Evolutionary conservation across 2,113 vertebrate genomes (phyloP).

Genomic region (Myodes glareolus): DNA sequence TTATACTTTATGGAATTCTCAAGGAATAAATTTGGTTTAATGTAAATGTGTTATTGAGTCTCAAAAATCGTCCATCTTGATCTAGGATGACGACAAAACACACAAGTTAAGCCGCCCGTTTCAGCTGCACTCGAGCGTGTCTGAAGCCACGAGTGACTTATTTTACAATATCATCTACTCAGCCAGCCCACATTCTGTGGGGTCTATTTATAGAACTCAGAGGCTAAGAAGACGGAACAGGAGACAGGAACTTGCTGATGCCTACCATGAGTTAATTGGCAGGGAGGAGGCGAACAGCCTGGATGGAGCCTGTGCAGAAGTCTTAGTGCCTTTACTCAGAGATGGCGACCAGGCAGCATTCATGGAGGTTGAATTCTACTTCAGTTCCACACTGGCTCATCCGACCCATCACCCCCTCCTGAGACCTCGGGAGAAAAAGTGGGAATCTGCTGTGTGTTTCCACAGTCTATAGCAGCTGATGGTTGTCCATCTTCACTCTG

Average conservation of each 20-base stretch:
- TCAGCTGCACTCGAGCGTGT: not conserved
- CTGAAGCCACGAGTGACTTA: constrained; percentile 44
- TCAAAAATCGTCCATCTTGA: constrained; percentile 71
- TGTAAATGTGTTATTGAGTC: constrained; percentile 17
- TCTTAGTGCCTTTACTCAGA: not conserved
- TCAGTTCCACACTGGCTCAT: not conserved
- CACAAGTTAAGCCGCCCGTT: not conserved
- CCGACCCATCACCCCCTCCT: not conserved
- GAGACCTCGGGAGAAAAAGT: not conserved
- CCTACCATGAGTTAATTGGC: constrained; percentile 50
- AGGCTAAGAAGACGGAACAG: constrained; percentile 4
- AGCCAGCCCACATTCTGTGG: constrained; percentile 44
- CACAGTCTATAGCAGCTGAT: not conserved
- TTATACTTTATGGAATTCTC: not conserved
- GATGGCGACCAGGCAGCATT: not conserved
- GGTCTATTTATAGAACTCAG: constrained; percentile 63
- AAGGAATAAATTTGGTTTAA: not conserved
- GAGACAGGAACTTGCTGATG: not conserved
- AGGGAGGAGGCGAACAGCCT: not conserved
- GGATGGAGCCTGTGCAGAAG: not conserved
- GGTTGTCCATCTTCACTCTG: no score
- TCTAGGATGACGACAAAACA: not conserved
- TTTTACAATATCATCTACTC: constrained; percentile 51
- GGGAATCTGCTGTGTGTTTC: not conserved
- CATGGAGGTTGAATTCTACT: not conserved